Base-by-base conservation (phyloP, 2,113 vertebrate genomes). In the Poeciliopsis prolifica region DNA sequence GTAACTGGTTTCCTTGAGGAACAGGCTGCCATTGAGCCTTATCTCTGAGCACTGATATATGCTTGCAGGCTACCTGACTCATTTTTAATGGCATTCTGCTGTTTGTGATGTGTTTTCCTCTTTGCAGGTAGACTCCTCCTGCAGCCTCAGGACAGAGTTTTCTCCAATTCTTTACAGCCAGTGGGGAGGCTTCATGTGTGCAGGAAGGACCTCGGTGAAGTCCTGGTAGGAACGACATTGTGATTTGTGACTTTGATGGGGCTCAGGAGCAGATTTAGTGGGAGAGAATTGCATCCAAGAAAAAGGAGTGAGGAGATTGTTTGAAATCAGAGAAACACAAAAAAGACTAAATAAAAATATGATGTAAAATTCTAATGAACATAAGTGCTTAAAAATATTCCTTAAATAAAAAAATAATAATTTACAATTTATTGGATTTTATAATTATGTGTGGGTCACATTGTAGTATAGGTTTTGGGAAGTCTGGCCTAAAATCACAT, bases 121-220 rank as follows among this genome's bases (percentile, higher is more conserved):
- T 78, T 83, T 92, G 86, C 91, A 99, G 98, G 96, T 80, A 96
- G 96, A 79, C 95, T 94, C 74, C 94, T 96, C 80, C 93, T 99
- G 78, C 95, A 96, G 84, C 95, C 96, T 75, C 93, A 95, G 86
- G 97, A 98, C 90, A 84, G 94, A 86, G 95, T 96, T 61, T 93
- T 97, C 80, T 94, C 96, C 14, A 95, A 96, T 81, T 95, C 95
- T 11, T 84, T 95, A 1, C 94, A 94, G 30, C 86, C 95, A 1
- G 94, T 96, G 35, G 94, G 95, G 87, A 96, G 97, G 65, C 94
- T 99, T 78, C 96, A 96, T 78, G 94, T 96, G 30, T 98, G 95
- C 91, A 93, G 94, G 88, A 98, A 96, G 89, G 96, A 98, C 85
- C 89, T 96, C 67, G 93, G 94, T 0, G 96, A 97, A 83, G 93